Evolutionary conservation across 2,797 vertebrate genomes (phyloP).

Genomic region (Brachymystax lenok): DNA sequence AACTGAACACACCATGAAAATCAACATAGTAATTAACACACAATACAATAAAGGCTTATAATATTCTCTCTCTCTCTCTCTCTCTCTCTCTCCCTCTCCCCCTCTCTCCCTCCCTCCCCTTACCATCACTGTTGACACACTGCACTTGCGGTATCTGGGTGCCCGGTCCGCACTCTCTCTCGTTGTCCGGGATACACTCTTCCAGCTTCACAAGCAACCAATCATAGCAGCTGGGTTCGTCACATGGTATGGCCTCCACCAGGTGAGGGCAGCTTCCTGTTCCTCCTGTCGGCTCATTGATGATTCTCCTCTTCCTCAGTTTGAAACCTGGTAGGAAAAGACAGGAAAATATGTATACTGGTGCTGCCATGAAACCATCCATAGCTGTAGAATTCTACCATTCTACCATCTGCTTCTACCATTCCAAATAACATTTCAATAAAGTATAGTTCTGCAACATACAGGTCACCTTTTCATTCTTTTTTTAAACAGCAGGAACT

Average conservation of each 20-base stretch:
- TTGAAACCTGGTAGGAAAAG: slow-evolving; percentile 84
- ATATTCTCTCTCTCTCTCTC: slow-evolving; percentile 19
- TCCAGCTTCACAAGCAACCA: slow-evolving; percentile 87
- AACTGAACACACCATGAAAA: slow-evolving; percentile 24
- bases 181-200: slow-evolving; percentile 90
- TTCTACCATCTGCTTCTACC: too few relatives aligned
- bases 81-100: slow-evolving; percentile 39
- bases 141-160: slow-evolving; percentile 87
- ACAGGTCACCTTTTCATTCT: too few relatives aligned
- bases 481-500: slow-evolving; percentile 13
- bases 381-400: too few relatives aligned
- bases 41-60: background rate
- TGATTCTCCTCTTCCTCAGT: slow-evolving; percentile 87
- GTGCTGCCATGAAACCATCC: background rate
- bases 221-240: slow-evolving; percentile 92
- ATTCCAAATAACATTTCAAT: too few relatives aligned
- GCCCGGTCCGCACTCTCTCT: slow-evolving; percentile 86
- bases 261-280: slow-evolving; percentile 91
- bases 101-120: slow-evolving; percentile 47
- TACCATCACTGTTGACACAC: slow-evolving; percentile 93
- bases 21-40: background rate
- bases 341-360: slow-evolving; percentile 9
- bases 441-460: too few relatives aligned
- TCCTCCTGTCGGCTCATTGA: slow-evolving; percentile 85
- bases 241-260: slow-evolving; percentile 93